These are phyloP conservation scores for Nothocercus nigrocapillus DNA, from an alignment of 2,113 vertebrate species.

Conservation along the genomic window DNA sequence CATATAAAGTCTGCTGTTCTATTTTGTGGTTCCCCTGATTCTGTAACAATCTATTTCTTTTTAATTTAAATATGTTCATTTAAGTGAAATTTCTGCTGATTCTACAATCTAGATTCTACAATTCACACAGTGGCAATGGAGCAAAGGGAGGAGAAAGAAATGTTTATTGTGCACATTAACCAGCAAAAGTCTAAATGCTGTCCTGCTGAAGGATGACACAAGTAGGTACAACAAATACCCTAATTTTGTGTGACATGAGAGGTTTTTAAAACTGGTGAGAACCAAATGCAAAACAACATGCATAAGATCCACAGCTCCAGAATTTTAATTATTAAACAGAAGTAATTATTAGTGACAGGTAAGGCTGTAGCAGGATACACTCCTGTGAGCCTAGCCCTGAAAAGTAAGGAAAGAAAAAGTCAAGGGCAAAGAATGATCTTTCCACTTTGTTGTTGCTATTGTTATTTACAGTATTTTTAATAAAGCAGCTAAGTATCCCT, in stretches of 20 bases:
- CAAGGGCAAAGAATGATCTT: background rate
- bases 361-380: background rate
- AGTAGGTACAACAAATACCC: background rate
- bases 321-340: slow-evolving; percentile 8
- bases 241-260: background rate
- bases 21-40: background rate
- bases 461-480: background rate
- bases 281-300: background rate
- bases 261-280: background rate
- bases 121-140: background rate
- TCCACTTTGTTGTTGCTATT: background rate
- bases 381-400: background rate
- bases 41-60: background rate
- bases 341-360: background rate
- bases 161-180: background rate
- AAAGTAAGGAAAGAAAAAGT: background rate
- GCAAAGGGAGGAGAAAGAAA: background rate
- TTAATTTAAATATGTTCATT: background rate
- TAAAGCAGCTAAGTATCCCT: background rate
- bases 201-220: background rate
- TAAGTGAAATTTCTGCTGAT: background rate
- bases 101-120: background rate
- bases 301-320: background rate
- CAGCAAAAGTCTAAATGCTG: background rate
- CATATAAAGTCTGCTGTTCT: background rate